Base-by-base conservation (phyloP, 2,113 vertebrate species). In the Aix galericulata region DNA sequence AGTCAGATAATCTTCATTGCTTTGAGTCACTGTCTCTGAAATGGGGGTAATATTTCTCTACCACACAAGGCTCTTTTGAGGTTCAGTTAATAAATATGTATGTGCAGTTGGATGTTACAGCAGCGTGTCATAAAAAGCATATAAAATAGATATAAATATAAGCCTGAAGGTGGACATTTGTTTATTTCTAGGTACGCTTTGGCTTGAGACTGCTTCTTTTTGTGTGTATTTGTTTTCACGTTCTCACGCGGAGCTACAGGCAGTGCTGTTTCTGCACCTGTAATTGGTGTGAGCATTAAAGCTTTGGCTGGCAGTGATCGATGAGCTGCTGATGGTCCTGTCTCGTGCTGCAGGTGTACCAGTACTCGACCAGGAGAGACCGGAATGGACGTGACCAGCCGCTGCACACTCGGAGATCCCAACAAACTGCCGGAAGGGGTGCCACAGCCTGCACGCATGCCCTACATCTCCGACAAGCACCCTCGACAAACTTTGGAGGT, bases 301-400 rank as follows among this genome's bases (percentile, higher is more conserved):
- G 32, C 69, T 81, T 11, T 22, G 36, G 36, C 5, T 64, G 38
- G 3, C 8, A 8, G 79, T 53, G 5, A 13, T 25, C 68, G 40
- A 11, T 13, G 7, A 93, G 55, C 48, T 86, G 71, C 72, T 62
- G 53, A 91, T 89, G 69, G 38, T 82, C 29, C 34, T 94, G 7
- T 91, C 66, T 56, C 13, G 42, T 4, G 1, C 69, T 93, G 40
- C 97, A 98, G 99, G 99, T 99, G 98, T 98, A 98, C 98, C 97
- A 99, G 97, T 92, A 98, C 98, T 98, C 99, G 99, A 92, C 98
- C 98, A 98, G 98, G 98, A 95, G 99, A 99, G 98, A 98, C 98
- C 97, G 99, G 99, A 98, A 99, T 99, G 99, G 99, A 99, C 82
- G 99, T 99, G 97, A 99, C 99, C 91, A 99, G 99, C 98, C 99